Evolutionary conservation across 2,888 invertebrate species (phyloP).

Genomic region (Nysson spinosus): DNA sequence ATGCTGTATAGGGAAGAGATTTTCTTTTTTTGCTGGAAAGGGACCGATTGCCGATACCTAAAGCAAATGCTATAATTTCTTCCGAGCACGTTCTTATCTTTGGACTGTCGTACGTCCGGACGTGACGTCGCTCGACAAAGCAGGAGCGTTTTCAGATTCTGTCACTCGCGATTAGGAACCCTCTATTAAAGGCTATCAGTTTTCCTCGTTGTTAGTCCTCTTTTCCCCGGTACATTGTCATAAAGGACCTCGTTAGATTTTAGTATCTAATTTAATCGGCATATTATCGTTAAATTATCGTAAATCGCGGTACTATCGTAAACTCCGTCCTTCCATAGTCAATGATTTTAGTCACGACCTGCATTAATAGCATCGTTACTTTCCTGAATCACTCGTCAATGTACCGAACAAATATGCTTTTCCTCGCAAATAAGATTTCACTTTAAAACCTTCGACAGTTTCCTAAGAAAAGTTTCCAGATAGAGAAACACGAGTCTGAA

Average conservation of each 20-base stretch:
- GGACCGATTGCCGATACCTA: slow-evolving; percentile 34
- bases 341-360: slow-evolving; percentile 6
- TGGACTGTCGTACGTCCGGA: slow-evolving; percentile 41
- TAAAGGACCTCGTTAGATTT: slow-evolving; percentile 25
- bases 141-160: slow-evolving; percentile 41
- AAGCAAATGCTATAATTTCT: slow-evolving; percentile 53
- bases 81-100: slow-evolving; percentile 45
- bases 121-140: slow-evolving; percentile 41
- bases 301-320: no score
- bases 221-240: background rate
- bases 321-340: background rate
- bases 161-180: slow-evolving; percentile 51
- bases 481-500: no score
- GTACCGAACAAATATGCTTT: no score
- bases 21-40: slow-evolving; percentile 23
- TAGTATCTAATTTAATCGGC: slow-evolving; percentile 31
- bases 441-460: no score
- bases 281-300: background rate
- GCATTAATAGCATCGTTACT: background rate
- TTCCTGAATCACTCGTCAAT: background rate
- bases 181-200: slow-evolving; percentile 35
- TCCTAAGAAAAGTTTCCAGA: no score
- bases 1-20: slow-evolving; percentile 32
- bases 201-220: slow-evolving; percentile 5
- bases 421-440: no score